Base-by-base conservation (phyloP, 1,140 invertebrate genomes). In the Belonocnema kinseyi region DNA sequence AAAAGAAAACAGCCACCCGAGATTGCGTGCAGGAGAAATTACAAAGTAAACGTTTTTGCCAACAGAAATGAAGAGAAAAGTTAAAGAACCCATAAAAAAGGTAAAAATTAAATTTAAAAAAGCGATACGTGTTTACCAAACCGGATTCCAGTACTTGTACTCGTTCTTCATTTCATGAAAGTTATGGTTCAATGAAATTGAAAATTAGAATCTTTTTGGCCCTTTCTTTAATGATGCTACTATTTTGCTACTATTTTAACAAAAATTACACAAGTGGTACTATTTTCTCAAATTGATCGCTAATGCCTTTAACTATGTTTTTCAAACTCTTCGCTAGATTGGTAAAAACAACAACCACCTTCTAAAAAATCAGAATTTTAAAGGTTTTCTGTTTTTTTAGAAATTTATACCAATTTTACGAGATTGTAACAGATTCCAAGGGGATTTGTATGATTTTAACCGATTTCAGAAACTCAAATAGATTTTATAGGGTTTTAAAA, bases 191-290 rank as follows among this genome's bases (percentile, higher is more conserved):
- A 16, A 16, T 77, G 80, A 86, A 85, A 85, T 86, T 84, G 83
- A 85, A 86, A 84, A 84, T 86, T 85, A 79, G 13, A 66, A 66
- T 46, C 61, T 46, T 66, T 21, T 66, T 40, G 26, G n/a, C 16
- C 61, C 26, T 40, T 40, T 66, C 0, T 33, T 33, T 33, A 33
- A 5, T 4, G 26, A 33, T 33, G 5, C 26, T 5, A 3, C 3
- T 33, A 5, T 33, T 33, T 33, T 33, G 26, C 13, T 33, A 33
- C 40, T 66, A 12, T 40, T 26, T 14, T 26, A 16, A 66, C 33
- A 66, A 75, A 75, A 33, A 66, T 19, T 40, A 56, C 40, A 73
- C 26, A 5, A 33, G 26, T 33, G 26, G 3, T 33, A 33, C 26
- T 33, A 33, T 33, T 33, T 5, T 33, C 5, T 33, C 26, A 33